A percentile compares a stretch with the other conserved stretches of the same genome.
Conservation (phyloP, 2,888 invertebrate species). For the Andricus curvator region DNA sequence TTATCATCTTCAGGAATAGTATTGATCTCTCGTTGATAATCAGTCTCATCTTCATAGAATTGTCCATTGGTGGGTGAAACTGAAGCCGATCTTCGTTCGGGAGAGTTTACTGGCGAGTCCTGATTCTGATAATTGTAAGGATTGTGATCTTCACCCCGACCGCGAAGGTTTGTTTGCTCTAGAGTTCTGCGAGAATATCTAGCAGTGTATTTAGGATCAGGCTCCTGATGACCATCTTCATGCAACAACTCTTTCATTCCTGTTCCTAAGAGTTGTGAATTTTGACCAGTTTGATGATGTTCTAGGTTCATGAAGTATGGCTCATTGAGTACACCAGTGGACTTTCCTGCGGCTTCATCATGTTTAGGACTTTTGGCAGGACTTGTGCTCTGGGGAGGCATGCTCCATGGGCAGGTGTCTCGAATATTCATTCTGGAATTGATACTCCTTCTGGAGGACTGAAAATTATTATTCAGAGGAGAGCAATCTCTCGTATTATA, state of each 20-base stretch:
- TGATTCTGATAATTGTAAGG: neutral
- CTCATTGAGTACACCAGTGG: neutral
- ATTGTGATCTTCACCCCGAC: neutral
- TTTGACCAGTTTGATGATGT: neutral
- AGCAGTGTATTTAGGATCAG: slow-evolving; percentile 55
- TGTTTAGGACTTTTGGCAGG: neutral
- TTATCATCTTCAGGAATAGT: slow-evolving; percentile 10
- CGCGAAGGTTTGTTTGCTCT: slow-evolving; percentile 64
- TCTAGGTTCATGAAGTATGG: neutral
- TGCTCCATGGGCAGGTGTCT: slow-evolving; percentile 44
- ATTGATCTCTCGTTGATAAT: slow-evolving; percentile 9
- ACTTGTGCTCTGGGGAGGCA: neutral
- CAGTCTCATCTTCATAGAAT: neutral
- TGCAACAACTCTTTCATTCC: slow-evolving; percentile 23
- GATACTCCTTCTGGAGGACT: slow-evolving; percentile 14
- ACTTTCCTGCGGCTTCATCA: neutral
- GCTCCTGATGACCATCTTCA: slow-evolving; percentile 12
- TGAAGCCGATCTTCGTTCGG: neutral
- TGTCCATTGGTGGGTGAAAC: slow-evolving; percentile 23
- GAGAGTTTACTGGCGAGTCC: neutral
- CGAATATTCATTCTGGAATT: slow-evolving; percentile 46
- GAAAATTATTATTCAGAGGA: slow-evolving; percentile 32
- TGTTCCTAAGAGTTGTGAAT: slow-evolving; percentile 17
- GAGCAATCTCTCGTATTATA: slow-evolving; percentile 47
- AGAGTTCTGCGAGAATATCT: slow-evolving; percentile 63